Evolutionary conservation across 23 tunicate genomes (phyloP).

Genomic region (Clavelina lepadiformis): DNA sequence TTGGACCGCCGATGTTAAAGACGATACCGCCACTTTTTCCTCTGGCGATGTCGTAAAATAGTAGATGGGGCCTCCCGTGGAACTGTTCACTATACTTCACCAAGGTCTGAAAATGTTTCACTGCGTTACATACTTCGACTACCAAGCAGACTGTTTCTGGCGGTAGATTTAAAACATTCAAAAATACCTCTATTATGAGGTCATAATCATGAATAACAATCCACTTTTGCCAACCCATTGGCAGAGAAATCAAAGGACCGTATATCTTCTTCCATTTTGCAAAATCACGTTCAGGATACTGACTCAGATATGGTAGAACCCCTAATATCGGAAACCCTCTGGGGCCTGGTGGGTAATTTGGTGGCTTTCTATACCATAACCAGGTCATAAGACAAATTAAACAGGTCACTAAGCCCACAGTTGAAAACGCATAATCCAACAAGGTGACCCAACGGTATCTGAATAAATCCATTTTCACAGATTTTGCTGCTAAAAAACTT

Average conservation of each 20-base stretch:
- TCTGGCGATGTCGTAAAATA: background rate
- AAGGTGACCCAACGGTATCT: no score
- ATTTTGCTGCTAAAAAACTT: no score
- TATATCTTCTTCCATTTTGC: slow-evolving; percentile 14
- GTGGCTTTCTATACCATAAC: slow-evolving; percentile 8
- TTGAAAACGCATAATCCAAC: no score
- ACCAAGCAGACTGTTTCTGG: no score
- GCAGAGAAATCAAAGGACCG: slow-evolving; percentile 17
- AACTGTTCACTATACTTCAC: background rate
- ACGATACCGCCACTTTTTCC: background rate
- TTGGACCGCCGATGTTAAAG: background rate
- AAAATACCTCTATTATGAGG: slow-evolving; percentile 6
- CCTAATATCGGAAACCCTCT: slow-evolving; percentile 11
- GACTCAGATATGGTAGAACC: slow-evolving; percentile 17
- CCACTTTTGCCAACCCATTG: slow-evolving; percentile 13
- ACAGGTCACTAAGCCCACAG: no score
- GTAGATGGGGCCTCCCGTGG: background rate
- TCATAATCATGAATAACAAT: slow-evolving; percentile 16
- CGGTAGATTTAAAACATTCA: no score
- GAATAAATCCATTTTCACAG: no score
- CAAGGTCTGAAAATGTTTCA: background rate
- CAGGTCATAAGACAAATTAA: no score
- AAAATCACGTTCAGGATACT: slow-evolving; percentile 16
- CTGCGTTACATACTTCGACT: no score
- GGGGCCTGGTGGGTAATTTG: slow-evolving; percentile 17